Evolutionary conservation across 2,888 invertebrate genomes (phyloP).

Genomic region (Chymomyza procnemis): DNA sequence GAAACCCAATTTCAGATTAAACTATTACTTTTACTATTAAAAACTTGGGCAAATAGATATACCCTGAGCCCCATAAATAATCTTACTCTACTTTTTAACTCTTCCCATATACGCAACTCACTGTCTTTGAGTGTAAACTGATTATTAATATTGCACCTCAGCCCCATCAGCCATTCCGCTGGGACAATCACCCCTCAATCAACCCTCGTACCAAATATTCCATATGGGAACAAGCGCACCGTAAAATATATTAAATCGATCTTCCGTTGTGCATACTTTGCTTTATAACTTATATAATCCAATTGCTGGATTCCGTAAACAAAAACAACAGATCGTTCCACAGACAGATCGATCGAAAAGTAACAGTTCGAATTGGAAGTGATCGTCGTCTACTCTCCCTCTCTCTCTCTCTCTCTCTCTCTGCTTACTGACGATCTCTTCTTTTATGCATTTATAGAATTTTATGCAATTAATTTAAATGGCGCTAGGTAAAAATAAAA

Average conservation of each 20-base stretch:
- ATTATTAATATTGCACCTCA: too few species aligned
- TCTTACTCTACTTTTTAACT: too few species aligned
- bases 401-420: not conserved
- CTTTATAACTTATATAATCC: constrained; percentile 50
- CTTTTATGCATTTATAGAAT: constrained; percentile 32
- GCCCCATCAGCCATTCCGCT: too few species aligned
- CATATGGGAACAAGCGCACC: not conserved
- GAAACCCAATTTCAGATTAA: too few species aligned
- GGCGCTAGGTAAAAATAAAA: constrained; percentile 42
- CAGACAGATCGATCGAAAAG: constrained; percentile 31
- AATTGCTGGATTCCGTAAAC: constrained; percentile 64
- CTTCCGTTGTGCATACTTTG: constrained; percentile 31
- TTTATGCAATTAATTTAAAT: constrained; percentile 58
- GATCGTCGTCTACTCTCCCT: not conserved
- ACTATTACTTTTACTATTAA: too few species aligned
- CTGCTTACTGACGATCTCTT: not conserved
- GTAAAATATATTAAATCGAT: not conserved
- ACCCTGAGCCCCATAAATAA: too few species aligned
- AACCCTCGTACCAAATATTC: not conserved
- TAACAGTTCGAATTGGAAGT: constrained; percentile 26
- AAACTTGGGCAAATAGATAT: too few species aligned
- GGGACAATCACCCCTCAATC: too few species aligned
- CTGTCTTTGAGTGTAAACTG: too few species aligned
- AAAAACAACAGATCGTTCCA: not conserved
- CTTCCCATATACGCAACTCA: too few species aligned